These are phyloP conservation scores for Cremastinae sp. DNA, from an alignment of 2,888 invertebrate species.

Conservation along the genomic window DNA sequence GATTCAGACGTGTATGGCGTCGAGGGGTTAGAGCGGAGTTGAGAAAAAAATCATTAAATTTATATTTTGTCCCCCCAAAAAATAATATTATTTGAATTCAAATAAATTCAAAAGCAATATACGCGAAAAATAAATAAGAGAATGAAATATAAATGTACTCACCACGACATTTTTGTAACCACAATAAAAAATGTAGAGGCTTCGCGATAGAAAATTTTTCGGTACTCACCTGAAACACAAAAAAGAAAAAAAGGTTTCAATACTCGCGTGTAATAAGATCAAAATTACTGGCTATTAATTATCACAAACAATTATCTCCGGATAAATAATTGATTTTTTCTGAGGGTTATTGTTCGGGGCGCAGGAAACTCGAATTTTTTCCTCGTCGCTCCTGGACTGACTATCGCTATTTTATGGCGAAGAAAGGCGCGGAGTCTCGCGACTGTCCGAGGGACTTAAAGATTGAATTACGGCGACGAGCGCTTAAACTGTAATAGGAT, in stretches of 20 bases:
- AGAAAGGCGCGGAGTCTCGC: slow-evolving; percentile 1
- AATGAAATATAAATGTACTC: not conserved
- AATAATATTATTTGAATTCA: not conserved
- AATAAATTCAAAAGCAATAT: not conserved
- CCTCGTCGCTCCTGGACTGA: slow-evolving; percentile 8
- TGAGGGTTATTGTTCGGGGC: too few relatives aligned
- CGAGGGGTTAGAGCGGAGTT: too few relatives aligned
- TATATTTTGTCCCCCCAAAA: too few relatives aligned
- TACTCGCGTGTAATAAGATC: not conserved
- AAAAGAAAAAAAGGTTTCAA: slow-evolving; percentile 29
- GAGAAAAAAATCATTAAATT: too few relatives aligned
- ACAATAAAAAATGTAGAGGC: not conserved
- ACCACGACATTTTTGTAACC: not conserved
- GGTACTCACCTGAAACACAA: slow-evolving; percentile 72
- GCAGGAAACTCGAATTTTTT: not conserved
- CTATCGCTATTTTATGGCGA: slow-evolving; percentile 24
- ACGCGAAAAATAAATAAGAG: not conserved
- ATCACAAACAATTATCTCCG: not conserved
- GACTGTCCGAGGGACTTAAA: slow-evolving; percentile 33
- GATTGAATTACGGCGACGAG: slow-evolving; percentile 52
- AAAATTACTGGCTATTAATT: not conserved
- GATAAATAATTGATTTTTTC: slow-evolving; percentile 6
- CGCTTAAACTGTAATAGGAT: slow-evolving; percentile 48
- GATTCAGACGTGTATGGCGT: too few relatives aligned
- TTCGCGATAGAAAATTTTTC: slow-evolving; percentile 4